A percentile compares a stretch with the other conserved stretches of the same genome.
Evolutionary conservation across 2,797 vertebrate genomes (phyloP).

Genomic region (Darevskia nairensis): DNA sequence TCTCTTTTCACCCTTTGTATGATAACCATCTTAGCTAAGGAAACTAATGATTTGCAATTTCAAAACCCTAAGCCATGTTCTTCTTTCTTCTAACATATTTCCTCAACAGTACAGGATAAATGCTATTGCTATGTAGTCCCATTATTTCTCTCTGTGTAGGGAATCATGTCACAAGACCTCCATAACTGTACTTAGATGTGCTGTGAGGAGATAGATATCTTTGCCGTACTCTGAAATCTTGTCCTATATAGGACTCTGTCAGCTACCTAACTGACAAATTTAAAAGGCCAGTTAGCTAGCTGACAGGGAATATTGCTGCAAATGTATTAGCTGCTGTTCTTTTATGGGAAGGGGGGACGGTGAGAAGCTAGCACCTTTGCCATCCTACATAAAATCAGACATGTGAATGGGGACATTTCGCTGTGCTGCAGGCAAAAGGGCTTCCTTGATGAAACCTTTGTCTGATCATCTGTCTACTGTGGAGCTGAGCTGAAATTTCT

Average conservation of each 20-base stretch:
- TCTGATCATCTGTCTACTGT: background rate
- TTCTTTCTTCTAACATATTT: background rate
- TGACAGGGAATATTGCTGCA: rapidly evolving
- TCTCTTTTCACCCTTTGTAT: background rate
- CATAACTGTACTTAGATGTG: background rate
- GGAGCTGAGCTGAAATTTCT: background rate
- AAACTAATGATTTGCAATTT: background rate
- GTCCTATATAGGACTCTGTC: background rate
- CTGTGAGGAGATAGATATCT: background rate
- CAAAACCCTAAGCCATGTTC: background rate
- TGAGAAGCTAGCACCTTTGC: background rate
- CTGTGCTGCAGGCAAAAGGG: background rate
- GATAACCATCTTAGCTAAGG: background rate
- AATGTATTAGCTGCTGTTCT: rapidly evolving
- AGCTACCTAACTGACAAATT: background rate
- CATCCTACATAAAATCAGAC: background rate
- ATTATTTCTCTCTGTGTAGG: background rate
- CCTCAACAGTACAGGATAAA: background rate
- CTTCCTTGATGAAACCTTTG: background rate
- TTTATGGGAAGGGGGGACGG: background rate
- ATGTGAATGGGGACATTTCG: background rate
- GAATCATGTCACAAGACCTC: background rate
- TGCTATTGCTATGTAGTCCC: background rate
- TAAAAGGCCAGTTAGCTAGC: slow-evolving; percentile 17
- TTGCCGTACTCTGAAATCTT: background rate